Percentiles rank a stretch among this genome's conserved stretches.
Evolutionary conservation across 2,797 vertebrate genomes (phyloP).

Genomic region (Cheirogaleus major): DNA sequence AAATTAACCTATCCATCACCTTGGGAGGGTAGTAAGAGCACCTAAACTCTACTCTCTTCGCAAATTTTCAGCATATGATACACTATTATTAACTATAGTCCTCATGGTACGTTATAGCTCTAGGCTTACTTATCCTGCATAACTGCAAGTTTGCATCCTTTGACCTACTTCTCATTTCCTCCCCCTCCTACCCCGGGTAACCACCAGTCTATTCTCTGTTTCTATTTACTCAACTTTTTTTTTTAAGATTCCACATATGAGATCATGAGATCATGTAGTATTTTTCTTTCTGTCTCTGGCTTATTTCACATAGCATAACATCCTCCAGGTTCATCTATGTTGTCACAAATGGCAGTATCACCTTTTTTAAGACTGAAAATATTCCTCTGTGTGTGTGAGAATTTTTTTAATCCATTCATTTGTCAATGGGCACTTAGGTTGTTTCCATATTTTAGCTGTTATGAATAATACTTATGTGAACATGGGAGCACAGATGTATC

Average conservation of each 20-base stretch:
- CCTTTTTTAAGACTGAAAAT: not conserved
- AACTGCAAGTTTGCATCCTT: not conserved
- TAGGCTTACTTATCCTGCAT: not conserved
- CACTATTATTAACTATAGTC: not conserved
- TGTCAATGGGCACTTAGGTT: not conserved
- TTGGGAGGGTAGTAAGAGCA: not conserved
- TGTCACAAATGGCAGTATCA: not conserved
- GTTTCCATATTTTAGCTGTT: not conserved
- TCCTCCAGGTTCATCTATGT: not conserved
- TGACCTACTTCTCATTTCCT: too few relatives aligned
- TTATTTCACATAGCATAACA: not conserved
- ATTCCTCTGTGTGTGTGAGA: not conserved
- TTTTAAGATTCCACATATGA: not conserved
- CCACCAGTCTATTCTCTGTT: not conserved
- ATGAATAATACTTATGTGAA: not conserved
- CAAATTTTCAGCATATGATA: not conserved
- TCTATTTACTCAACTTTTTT: not conserved
- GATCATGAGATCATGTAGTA: not conserved
- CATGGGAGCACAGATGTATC: not conserved
- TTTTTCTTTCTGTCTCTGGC: not conserved
- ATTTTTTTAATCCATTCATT: not conserved
- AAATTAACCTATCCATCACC: not conserved
- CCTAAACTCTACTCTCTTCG: not conserved
- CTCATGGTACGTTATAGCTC: not conserved
- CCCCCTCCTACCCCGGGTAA: not conserved